Evolutionary conservation across 92 coral and sea anemone species (phyloP), one percentile per base, ranked within the genome.

Genomic region (Meandrina meandrites): DNA sequence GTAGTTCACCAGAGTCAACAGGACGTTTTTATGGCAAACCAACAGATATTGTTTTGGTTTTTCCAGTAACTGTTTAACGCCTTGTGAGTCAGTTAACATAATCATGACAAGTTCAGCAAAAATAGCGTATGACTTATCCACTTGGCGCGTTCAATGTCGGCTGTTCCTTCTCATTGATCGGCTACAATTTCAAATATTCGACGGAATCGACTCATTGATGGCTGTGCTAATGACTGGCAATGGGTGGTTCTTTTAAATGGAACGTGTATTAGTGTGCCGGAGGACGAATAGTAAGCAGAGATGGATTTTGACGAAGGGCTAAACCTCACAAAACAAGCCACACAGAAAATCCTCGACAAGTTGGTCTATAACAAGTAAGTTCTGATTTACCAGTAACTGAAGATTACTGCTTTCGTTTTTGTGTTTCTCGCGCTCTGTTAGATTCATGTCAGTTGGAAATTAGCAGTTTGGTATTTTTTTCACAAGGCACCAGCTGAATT

Each of bases 321-420:
- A 19, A 78, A 85, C 48, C 31, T 85, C 13, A 85, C 82, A 12
- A 86, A 89, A 72, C 89, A 91, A 79, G 81, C 95, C 13, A 94
- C 96, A 32, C 90, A 91, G 69, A 85, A 91, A 40, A 75, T 94
- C 48, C 82, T 94, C 31, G 88, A 94, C 89, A 90, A 92, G 68
- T 88, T 94, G 75, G 91, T 94, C 30, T 94, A 94, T 77, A 86
- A 82, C 91, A 94, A 94, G 98, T 94, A 90, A 93, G 98, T 84
- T n/a, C n/a, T n/a, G n/a, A n/a, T n/a, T 15, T 24, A 47, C 24
- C 28, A 30, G 24, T 58, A 27, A n/a, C 13, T 53, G 31, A 76
- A 36, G 11, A 11, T 18, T 47, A 15, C 32, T 7, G 18, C 15
- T 31, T 54, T 53, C 47, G n/a, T 47, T 4, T 30, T 1, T 28